phyloP scores from a whole-genome alignment of 1,140 invertebrate species.

The Penaeus japonicus region DNA sequence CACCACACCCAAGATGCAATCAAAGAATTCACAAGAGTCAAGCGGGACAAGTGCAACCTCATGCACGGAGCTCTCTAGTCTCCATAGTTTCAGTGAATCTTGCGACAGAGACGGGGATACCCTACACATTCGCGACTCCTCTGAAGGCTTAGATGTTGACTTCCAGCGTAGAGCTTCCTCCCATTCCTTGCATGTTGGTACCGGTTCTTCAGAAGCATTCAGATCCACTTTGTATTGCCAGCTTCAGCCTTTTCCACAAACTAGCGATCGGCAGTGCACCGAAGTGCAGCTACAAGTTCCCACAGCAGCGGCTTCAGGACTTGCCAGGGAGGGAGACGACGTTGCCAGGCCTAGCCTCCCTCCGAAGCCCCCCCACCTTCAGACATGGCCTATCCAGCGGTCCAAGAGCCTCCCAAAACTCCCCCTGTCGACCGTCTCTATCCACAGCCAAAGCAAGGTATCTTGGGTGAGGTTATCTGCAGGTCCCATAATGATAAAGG shows the following conservation, averaged over 20 bases:
- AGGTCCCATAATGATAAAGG: background rate
- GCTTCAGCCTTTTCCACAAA: background rate
- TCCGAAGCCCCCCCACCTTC: slow-evolving; percentile 38
- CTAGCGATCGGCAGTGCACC: background rate
- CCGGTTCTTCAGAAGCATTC: background rate
- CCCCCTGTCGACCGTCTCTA: slow-evolving; percentile 25
- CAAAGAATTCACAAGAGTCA: slow-evolving; percentile 40
- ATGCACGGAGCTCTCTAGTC: slow-evolving; percentile 35
- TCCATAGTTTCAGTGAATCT: slow-evolving; percentile 51
- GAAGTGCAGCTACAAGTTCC: slow-evolving; percentile 24
- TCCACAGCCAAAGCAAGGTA: slow-evolving; percentile 49
- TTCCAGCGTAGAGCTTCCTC: slow-evolving; percentile 45
- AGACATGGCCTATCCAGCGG: slow-evolving; percentile 56
- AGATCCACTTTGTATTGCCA: slow-evolving; percentile 44
- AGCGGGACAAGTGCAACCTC: slow-evolving; percentile 22
- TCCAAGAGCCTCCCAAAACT: slow-evolving; percentile 57
- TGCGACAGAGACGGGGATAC: slow-evolving; percentile 30
- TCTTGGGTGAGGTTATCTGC: slow-evolving; percentile 30
- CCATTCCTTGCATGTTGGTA: slow-evolving; percentile 30
- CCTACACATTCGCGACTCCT: slow-evolving; percentile 29
- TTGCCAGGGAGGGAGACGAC: background rate
- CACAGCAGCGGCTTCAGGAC: slow-evolving; percentile 53
- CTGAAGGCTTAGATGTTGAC: slow-evolving; percentile 42
- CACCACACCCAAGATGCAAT: background rate
- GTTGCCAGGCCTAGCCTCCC: slow-evolving; percentile 17